A percentile compares a stretch with the other conserved stretches of the same genome.
Conservation (phyloP, 2,888 invertebrate genomes). For the Lissocephala sabroskyi region DNA sequence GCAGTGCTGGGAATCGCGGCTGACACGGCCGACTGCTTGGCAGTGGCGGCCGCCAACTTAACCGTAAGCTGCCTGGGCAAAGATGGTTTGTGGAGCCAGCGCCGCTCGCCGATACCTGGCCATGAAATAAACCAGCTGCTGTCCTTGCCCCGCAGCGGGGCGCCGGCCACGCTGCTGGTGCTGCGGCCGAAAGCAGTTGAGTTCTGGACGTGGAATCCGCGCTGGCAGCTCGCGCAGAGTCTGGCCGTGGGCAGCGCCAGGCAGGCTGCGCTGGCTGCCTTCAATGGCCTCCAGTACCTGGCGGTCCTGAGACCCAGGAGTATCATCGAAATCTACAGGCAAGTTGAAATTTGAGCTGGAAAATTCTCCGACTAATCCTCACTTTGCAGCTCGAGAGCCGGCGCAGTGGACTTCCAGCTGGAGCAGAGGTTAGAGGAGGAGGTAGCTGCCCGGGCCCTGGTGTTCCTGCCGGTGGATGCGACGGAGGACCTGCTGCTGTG, state of each 20-base stretch:
- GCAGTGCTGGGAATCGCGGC: neutral
- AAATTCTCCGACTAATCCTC: neutral
- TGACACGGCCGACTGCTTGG: slow-evolving; percentile 25
- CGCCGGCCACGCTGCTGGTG: slow-evolving; percentile 11
- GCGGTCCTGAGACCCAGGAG: slow-evolving; percentile 45
- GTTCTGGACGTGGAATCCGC: slow-evolving; percentile 42
- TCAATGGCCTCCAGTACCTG: slow-evolving; percentile 46
- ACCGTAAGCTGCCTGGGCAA: slow-evolving; percentile 20
- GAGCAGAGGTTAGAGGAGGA: slow-evolving; percentile 65
- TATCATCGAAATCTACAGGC: slow-evolving; percentile 65
- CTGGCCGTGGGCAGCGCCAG: slow-evolving; percentile 38
- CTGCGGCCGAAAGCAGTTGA: slow-evolving; percentile 29
- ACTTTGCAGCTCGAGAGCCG: slow-evolving; percentile 16
- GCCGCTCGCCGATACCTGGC: slow-evolving; percentile 8
- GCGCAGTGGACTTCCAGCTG: slow-evolving; percentile 46
- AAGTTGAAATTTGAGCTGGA: slow-evolving; percentile 5
- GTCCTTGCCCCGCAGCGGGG: neutral
- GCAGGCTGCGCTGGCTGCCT: slow-evolving; percentile 34
- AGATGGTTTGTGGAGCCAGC: neutral
- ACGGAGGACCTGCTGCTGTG: slow-evolving; percentile 73
- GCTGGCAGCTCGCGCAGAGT: slow-evolving; percentile 10
- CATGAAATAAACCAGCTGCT: slow-evolving; percentile 43
- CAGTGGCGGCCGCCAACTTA: slow-evolving; percentile 1
- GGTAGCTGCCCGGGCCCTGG: slow-evolving; percentile 39
- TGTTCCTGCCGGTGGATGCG: slow-evolving; percentile 65